A percentile compares a stretch with the other conserved stretches of the same genome.
Evolutionary conservation across 2,888 invertebrate genomes (phyloP).

Genomic region (Dicyrtomina minuta): DNA sequence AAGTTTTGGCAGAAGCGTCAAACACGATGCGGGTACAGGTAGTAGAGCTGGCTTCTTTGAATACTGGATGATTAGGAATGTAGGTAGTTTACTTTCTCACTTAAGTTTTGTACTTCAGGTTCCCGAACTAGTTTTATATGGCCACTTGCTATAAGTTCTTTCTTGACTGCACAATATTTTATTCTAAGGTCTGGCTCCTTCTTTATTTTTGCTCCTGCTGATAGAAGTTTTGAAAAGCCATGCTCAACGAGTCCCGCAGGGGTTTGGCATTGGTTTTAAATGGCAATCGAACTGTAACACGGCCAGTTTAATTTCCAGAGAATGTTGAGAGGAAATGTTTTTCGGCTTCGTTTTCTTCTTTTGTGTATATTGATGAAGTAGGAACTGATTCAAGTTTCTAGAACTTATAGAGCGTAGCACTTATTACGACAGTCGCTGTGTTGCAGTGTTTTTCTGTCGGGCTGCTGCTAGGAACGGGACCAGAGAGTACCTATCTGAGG

Average conservation of each 20-base stretch:
- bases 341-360: not conserved
- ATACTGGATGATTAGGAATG: constrained; percentile 54
- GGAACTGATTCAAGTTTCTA: constrained; percentile 6
- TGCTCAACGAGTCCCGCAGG: not conserved
- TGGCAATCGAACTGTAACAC: not conserved
- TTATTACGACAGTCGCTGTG: not conserved
- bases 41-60: constrained; percentile 48
- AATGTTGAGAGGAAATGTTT: not conserved
- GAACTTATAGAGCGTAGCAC: not conserved
- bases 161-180: constrained; percentile 36
- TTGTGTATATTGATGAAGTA: not conserved
- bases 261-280: not conserved
- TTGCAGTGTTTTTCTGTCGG: no score
- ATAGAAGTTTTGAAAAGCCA: not conserved
- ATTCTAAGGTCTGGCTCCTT: not conserved
- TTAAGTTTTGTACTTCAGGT: constrained; percentile 18
- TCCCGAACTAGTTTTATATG: constrained; percentile 45
- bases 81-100: no score
- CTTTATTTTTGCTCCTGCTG: not conserved
- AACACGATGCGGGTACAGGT: constrained; percentile 55
- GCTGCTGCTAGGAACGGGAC: not conserved
- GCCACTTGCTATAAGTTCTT: constrained; percentile 39
- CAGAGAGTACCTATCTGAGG: not conserved
- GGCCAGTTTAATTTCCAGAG: not conserved
- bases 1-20: constrained; percentile 53